Evolutionary conservation across 1,140 invertebrate species (phyloP), one percentile per base, ranked within the genome.

Genomic region (Alviniconcha marisindica): DNA sequence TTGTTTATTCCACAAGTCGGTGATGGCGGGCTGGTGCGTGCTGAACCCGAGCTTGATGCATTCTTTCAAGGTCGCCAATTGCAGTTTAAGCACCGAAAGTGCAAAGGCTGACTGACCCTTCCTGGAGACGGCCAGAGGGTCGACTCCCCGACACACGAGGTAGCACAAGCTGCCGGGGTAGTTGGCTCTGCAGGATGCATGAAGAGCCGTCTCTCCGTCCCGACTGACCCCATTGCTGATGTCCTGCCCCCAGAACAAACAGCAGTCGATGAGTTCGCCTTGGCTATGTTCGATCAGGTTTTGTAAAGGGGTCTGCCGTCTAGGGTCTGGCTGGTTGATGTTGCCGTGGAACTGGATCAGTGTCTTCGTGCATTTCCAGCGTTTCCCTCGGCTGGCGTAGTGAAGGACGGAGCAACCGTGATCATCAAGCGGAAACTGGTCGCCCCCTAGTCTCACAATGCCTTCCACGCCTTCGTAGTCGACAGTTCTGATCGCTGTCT

Each of bases 21-120:
- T 48, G 18, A 48, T 48, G 44, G 44, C 44, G 18, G 44, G 66
- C 31, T 71, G 66, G 36, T 71, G 66, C 15, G 36, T 36, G n/a
- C 66, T 71, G 66, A 71, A 38, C 15, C 66, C 66, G 10, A 36
- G 66, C 36, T 24, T 31, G 66, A 33, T 71, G 66, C 66, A 71
- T n/a, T 71, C 66, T 7, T 10, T 18, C 28, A 71, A 5, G 5
- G 7, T 33, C 10, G 7, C 5, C 21, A 18, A 12, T 10, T 36
- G 3, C 36, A 10, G 7, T 2, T 71, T 5, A 2, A 38, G 10
- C 66, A 71, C 10, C 7, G 66, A 14, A 5, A 10, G n/a, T 40
- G 33, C 3, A 14, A 71, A 40, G 7, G 36, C 31, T 36, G 66
- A 36, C 33, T 40, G 14, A 5, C 31, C 66, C 14, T 15, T 71